Evolutionary conservation across 2,797 vertebrate genomes (phyloP), one percentile per base, ranked within the genome.

Genomic region (Thunnus albacares): DNA sequence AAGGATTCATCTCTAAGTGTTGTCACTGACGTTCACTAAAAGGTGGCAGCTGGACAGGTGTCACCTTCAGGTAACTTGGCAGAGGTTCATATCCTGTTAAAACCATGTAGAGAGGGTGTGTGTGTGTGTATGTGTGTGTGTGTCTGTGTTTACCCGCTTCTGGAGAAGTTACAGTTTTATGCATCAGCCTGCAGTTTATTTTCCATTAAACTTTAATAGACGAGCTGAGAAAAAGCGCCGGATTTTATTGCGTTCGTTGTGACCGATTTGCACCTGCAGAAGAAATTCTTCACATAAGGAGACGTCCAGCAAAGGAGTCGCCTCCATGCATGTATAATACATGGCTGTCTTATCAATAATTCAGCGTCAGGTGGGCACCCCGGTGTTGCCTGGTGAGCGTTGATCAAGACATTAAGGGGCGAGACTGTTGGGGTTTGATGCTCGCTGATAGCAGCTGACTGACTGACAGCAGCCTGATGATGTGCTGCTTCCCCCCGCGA

Each of bases 311-410:
- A 11, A 56, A 68, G 72, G 62, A 75, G 66, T 63, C 4, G 5
- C 65, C 63, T 57, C 41, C 69, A 53, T 33, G 6, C 84, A 89
- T 92, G 35, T 85, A 89, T 91, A 85, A 92, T 88, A 87, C 84
- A 93, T 93, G 87, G 55, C 49, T 57, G 71, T 59, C 55, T 47
- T 33, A 83, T 94, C 71, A 80, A 89, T 92, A 84, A 92, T 92
- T 92, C 80, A 93, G 73, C 45, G 18, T 81, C 85, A 86, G 88
- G 85, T 87, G 90, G 85, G 75, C 74, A 26, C 63, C 84, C 82
- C 60, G 28, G 61, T 53, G 81, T 52, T 53, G 78, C 83, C 82
- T 72, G 82, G 63, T 35, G 75, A 81, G 84, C 30, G 86, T 80
- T 86, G 88, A 93, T 87, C 80, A 77, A 77, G 90, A 87, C 89